Conservation (phyloP, 2,888 invertebrate species). For the Ormyrus rosae region DNA sequence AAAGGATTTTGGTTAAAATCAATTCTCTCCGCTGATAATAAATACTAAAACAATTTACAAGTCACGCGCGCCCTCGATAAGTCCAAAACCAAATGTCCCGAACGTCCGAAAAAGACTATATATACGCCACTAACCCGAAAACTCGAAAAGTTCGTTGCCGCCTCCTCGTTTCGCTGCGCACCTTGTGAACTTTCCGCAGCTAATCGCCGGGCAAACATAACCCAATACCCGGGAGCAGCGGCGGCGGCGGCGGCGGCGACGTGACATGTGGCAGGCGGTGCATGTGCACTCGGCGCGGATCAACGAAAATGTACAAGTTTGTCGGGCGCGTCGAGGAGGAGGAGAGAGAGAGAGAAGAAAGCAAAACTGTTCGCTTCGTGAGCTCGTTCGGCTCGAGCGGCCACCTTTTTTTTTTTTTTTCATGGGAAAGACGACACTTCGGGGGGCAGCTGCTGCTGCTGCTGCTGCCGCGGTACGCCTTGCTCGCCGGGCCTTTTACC, state of each 20-base stretch:
- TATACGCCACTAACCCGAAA: no score
- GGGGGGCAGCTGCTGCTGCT: constrained; percentile 58
- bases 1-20: no score
- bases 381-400: background rate
- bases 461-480: background rate
- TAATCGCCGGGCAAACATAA: constrained; percentile 36
- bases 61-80: no score
- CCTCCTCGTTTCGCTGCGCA: no score
- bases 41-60: no score
- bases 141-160: no score
- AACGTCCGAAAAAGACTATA: no score
- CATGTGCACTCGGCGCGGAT: constrained; percentile 44
- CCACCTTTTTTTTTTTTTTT: constrained; percentile 32
- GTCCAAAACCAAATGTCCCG: no score
- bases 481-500: background rate
- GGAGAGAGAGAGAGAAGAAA: background rate
- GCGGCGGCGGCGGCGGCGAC: background rate
- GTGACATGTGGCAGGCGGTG: constrained; percentile 66
- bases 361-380: constrained; percentile 18
- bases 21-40: no score
- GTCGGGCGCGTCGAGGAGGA: background rate
- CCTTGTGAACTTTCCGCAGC: no score
- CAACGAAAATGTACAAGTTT: constrained; percentile 51
- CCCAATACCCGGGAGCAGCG: constrained; percentile 26
- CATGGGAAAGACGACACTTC: constrained; percentile 61